Base-by-base conservation (phyloP, 2,113 vertebrate species). In the Laticauda laticaudata region DNA sequence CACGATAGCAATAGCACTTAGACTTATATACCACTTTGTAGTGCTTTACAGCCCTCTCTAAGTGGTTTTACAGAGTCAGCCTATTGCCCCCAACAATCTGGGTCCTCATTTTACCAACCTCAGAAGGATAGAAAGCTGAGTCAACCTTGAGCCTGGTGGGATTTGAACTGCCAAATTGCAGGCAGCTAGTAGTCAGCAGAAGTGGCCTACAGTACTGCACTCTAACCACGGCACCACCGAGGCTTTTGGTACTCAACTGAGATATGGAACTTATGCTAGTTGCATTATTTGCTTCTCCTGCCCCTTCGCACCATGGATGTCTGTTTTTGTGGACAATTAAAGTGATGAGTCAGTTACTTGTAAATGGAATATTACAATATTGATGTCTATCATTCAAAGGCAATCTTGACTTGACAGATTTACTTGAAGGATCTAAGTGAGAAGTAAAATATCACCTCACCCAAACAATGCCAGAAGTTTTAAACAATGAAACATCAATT, bases 231-330 rank as follows among this genome's bases (percentile, higher is more conserved):
- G 48, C 48, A 48, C 48, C 48, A 48, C 48, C 7, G 7, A 48
- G 48, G 48, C 48, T 48, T 6, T 48, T 48, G 48, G 48, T 48
- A 48, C 34, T 34, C 34, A 20, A 81, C 15, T 39, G 2, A 81
- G 34, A 81, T 39, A 81, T 20, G n/a, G n/a, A 81, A 75, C 2
- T 93, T 94, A 86, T 91, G 92, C 55, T 93, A 69, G 0, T 0
- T 92, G 56, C 45, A 94, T 86, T 24, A 69, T 54, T 57, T 69
- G 61, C 89, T 55, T 51, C 88, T 26, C 93, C 57, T 89, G 9
- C 54, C 6, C 34, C 69, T 18, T 75, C 5, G 1, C 4, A 34
- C n/a, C 14, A 51, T 29, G 26, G 34, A n/a, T 20, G 18, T 5
- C 61, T 12, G 45, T 23, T 69, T 23, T 26, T 5, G 3, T 26